Conservation (phyloP, 2,113 vertebrate species). For the Narcine bancroftii region DNA sequence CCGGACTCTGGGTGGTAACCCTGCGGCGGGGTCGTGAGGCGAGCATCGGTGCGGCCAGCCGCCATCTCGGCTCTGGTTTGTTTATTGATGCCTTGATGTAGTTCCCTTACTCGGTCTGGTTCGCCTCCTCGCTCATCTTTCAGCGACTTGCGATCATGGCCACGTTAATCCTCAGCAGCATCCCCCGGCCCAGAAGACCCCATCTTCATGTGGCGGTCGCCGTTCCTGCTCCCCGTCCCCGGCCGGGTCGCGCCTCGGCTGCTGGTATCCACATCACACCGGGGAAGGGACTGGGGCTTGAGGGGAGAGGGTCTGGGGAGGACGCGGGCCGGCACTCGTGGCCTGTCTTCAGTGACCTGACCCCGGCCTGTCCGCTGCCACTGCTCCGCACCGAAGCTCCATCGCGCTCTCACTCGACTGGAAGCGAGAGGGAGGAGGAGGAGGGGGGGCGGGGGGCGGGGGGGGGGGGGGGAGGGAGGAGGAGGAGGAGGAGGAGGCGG, state of each 20-base stretch:
- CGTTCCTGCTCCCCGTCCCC: neutral
- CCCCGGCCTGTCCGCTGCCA: too few relatives aligned
- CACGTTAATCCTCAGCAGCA: constrained; percentile 4
- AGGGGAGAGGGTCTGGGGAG: neutral
- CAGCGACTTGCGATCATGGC: constrained; percentile 25
- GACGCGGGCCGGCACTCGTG: neutral
- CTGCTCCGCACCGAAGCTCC: neutral
- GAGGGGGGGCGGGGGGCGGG: neutral
- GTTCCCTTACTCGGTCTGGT: constrained; percentile 27
- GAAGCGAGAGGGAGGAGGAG: too few relatives aligned
- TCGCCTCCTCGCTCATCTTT: constrained; percentile 37
- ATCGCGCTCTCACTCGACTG: neutral
- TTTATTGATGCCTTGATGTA: too few relatives aligned
- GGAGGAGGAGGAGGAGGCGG: neutral
- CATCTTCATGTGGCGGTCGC: neutral
- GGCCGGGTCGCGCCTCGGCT: neutral
- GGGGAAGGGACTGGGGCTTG: neutral
- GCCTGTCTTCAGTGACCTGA: neutral
- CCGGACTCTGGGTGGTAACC: too few relatives aligned
- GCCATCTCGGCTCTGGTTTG: too few relatives aligned
- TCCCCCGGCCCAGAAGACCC: too few relatives aligned
- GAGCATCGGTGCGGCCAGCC: neutral
- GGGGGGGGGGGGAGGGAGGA: too few relatives aligned
- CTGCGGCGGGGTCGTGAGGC: neutral
- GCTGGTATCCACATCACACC: neutral